Conservation (phyloP, 2,797 vertebrate genomes). For the Bradypodion ventrale region DNA sequence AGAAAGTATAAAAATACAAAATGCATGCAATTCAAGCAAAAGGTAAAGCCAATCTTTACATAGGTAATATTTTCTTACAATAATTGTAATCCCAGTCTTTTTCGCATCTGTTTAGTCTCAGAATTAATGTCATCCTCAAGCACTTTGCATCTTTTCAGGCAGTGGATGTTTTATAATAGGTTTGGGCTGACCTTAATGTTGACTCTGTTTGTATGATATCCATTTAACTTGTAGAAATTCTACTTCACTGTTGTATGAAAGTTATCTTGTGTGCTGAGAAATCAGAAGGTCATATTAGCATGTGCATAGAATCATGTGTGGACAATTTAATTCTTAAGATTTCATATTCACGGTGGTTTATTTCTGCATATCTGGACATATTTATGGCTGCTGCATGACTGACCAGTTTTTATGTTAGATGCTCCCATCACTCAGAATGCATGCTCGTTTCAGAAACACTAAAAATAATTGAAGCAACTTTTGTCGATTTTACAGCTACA, state of each 20-base stretch:
- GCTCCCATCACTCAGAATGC: no score
- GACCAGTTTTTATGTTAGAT: no score
- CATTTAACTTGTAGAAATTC: background rate
- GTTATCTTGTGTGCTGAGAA: no score
- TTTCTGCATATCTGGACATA: no score
- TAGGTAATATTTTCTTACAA: background rate
- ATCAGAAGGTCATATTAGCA: no score
- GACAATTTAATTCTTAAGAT: no score
- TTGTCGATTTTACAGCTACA: no score
- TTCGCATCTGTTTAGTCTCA: background rate
- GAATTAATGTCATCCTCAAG: conserved; percentile 4
- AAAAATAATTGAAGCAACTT: no score
- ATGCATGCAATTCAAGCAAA: background rate
- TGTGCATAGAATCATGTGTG: no score
- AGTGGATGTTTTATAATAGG: background rate
- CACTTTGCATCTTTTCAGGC: background rate
- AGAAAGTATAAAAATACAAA: background rate
- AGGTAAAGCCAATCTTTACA: background rate
- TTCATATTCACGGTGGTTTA: no score
- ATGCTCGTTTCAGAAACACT: no score
- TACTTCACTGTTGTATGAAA: background rate
- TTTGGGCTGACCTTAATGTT: background rate
- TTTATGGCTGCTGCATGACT: no score
- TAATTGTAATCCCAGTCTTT: background rate
- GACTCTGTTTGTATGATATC: background rate